Evolutionary conservation across 2,113 vertebrate species (phyloP).

Genomic region (Dendrocopos noguchii): DNA sequence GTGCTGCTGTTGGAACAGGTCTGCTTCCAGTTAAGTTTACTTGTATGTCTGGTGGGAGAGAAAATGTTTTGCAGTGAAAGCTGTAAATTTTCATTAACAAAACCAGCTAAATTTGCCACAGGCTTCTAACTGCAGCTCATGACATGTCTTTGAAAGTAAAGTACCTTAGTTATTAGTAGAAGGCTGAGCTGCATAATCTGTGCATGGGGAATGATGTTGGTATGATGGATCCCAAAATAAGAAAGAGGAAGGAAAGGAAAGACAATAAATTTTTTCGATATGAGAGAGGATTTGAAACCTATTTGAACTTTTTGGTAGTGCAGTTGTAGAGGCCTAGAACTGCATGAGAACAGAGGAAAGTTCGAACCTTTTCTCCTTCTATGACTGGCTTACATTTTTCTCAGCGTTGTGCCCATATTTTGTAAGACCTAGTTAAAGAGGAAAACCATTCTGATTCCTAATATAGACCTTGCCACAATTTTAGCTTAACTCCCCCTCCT

Average conservation of each 20-base stretch:
- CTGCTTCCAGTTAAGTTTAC: constrained; percentile 8
- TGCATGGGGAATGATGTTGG: background rate
- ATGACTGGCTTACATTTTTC: background rate
- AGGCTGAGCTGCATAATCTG: background rate
- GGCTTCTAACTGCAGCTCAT: constrained; percentile 6
- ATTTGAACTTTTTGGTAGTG: background rate
- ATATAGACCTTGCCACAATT: background rate
- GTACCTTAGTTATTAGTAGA: background rate
- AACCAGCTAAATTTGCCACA: background rate
- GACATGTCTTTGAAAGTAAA: background rate
- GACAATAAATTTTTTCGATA: background rate
- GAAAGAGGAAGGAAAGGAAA: background rate
- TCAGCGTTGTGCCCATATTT: background rate
- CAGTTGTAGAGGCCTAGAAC: background rate
- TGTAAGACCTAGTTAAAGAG: background rate
- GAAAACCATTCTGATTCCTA: background rate
- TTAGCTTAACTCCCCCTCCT: background rate
- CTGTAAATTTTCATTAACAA: constrained; percentile 28
- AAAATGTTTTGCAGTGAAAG: constrained; percentile 16
- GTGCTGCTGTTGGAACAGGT: background rate
- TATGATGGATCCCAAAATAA: background rate
- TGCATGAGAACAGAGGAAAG: background rate
- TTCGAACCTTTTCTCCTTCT: background rate
- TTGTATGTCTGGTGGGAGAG: background rate
- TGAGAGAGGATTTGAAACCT: background rate